Conservation (phyloP, 2,113 vertebrate species). For the Microtus ochrogaster region DNA sequence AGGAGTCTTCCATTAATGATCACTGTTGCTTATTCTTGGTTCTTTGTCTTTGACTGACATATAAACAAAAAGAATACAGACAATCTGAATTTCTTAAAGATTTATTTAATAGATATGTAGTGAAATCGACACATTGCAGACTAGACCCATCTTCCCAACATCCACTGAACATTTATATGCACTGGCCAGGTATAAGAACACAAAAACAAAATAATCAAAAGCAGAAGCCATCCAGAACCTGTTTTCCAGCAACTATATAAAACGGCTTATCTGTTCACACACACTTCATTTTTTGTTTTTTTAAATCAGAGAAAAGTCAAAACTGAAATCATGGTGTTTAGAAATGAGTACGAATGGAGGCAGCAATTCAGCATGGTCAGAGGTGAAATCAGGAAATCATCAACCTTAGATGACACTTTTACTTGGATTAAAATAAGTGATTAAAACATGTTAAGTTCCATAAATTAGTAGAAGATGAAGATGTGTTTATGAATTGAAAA, state of each 20-base stretch:
- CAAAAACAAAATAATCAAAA: slow-evolving; percentile 57
- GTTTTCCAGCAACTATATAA: slow-evolving; percentile 2
- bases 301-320: slow-evolving; percentile 2
- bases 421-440: slow-evolving; percentile 25
- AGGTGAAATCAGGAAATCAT: slow-evolving; percentile 45
- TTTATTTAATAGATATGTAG: slow-evolving; percentile 25
- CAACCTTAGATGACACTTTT: background rate
- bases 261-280: background rate
- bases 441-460: slow-evolving; percentile 6
- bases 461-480: background rate
- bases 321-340: slow-evolving; percentile 1
- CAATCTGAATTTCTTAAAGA: background rate
- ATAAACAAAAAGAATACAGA: background rate
- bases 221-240: background rate
- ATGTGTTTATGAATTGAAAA: background rate
- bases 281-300: background rate
- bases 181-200: background rate
- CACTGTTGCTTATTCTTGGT: background rate
- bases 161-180: slow-evolving; percentile 6
- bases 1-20: background rate
- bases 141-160: background rate
- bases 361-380: background rate
- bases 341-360: background rate
- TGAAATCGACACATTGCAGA: background rate
- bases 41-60: slow-evolving; percentile 35